Base-by-base conservation (phyloP, 2,113 vertebrate genomes). In the Crotophaga sulcirostris region DNA sequence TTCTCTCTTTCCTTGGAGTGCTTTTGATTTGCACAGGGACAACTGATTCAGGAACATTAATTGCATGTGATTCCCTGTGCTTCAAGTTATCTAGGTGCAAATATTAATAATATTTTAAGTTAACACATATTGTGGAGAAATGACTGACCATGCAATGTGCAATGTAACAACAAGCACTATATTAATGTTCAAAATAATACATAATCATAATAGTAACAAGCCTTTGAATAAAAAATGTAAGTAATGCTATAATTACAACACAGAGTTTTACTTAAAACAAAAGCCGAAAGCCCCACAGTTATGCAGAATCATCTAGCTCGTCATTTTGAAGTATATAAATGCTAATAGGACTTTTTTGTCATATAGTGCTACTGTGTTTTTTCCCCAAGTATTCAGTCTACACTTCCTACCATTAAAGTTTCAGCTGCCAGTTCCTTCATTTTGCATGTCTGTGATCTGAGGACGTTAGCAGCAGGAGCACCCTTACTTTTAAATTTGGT, bases 401-500 rank as follows among this genome's bases (percentile, higher is more conserved):
- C 14, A 73, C 85, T 98, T 97, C 80, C 92, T 84, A 97, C 96
- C 94, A 97, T 98, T 98, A 97, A 98, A 96, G 97, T 98, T 98
- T 97, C 97, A 98, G 97, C 97, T 97, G 98, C 97, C 98, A 98
- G 97, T 94, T 97, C 94, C 97, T 97, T 98, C 97, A 95, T 98
- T 98, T 98, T 98, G 97, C 97, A 98, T 93, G 95, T 90, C 96
- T 98, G 95, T 98, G 98, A 98, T 98, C 97, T 98, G 95, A 98
- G 95, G 87, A 96, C 94, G 81, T 96, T 97, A 98, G 97, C 98
- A 98, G 98, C 98, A 96, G 98, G 98, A 97, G 96, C 96, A 98
- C 97, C 98, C 98, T 98, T 97, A 98, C 97, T 98, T 98, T 98
- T 97, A 98, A 98, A 98, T 98, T 98, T 98, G 96, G 97, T 97